phyloP scores from a whole-genome alignment of 2,888 invertebrate genomes.

The Papilio protenor region DNA sequence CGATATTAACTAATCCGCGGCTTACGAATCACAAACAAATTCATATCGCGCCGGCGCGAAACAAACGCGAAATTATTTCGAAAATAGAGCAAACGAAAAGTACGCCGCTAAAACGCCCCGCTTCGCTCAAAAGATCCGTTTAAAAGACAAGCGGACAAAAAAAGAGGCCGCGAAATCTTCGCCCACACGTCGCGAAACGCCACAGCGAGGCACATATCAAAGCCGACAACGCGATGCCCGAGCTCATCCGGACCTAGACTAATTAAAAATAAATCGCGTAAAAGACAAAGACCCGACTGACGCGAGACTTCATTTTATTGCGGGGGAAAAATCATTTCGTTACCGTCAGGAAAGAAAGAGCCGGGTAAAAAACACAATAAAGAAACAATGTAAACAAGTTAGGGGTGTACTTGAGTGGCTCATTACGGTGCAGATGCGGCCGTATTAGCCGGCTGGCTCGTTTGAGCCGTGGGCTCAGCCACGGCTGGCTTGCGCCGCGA shows the following conservation, averaged over 20 bases:
- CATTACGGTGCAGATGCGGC: slow-evolving; percentile 80
- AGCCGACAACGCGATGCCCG: slow-evolving; percentile 44
- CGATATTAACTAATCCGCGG: slow-evolving; percentile 13
- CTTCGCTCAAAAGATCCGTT: slow-evolving; percentile 43
- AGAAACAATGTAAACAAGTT: slow-evolving; percentile 85
- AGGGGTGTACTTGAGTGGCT: slow-evolving; percentile 82
- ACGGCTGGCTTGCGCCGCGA: slow-evolving; percentile 58
- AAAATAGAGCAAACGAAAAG: slow-evolving; percentile 33
- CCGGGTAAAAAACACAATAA: slow-evolving; percentile 83
- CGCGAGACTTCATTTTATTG: slow-evolving; percentile 75
- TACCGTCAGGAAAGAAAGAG: slow-evolving; percentile 75
- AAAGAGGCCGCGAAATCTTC: slow-evolving; percentile 46
- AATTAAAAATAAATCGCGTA: slow-evolving; percentile 71
- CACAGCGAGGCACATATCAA: slow-evolving; percentile 44
- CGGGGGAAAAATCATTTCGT: slow-evolving; percentile 75
- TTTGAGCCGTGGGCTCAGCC: slow-evolving; percentile 58
- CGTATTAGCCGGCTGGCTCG: slow-evolving; percentile 74
- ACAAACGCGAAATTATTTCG: slow-evolving; percentile 9
- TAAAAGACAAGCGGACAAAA: slow-evolving; percentile 43
- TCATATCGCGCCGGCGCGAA: neutral
- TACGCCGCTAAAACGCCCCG: slow-evolving; percentile 32
- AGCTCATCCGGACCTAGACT: slow-evolving; percentile 53
- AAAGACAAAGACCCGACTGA: slow-evolving; percentile 62
- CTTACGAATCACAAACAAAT: neutral
- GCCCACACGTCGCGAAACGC: slow-evolving; percentile 49